Percentiles rank a stretch among this genome's conserved stretches.
phyloP scores from a whole-genome alignment of 2,888 invertebrate species.

The Dolichopus griseipennis region DNA sequence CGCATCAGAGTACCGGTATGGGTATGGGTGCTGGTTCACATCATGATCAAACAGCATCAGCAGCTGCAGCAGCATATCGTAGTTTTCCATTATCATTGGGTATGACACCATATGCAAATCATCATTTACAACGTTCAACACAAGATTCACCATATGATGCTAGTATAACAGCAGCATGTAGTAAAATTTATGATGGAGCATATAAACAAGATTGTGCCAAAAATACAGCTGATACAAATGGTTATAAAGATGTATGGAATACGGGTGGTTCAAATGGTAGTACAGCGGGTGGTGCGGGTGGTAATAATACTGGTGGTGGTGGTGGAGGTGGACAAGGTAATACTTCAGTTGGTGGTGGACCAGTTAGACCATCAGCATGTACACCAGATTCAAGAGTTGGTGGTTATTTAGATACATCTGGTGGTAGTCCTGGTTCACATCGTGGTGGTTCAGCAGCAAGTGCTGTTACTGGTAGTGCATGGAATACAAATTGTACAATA shows the following conservation, averaged over 20 bases:
- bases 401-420: constrained; percentile 69
- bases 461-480: constrained; percentile 53
- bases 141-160: constrained; percentile 90
- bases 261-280: constrained; percentile 42
- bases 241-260: constrained; percentile 58
- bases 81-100: constrained; percentile 79
- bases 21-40: constrained; percentile 57
- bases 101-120: constrained; percentile 78
- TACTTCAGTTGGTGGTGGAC: constrained; percentile 47
- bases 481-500: constrained; percentile 83
- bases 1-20: constrained; percentile 66
- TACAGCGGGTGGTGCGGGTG: constrained; percentile 49
- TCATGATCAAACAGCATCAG: constrained; percentile 60
- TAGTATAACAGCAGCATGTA: constrained; percentile 74
- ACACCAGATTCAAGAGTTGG: constrained; percentile 78
- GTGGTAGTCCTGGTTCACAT: constrained; percentile 58
- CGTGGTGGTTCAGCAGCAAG: constrained; percentile 57
- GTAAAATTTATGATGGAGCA: constrained; percentile 52
- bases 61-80: constrained; percentile 61
- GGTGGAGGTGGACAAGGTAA: constrained; percentile 42
- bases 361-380: constrained; percentile 77
- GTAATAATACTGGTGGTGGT: constrained; percentile 51
- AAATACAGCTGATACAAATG: constrained; percentile 47
- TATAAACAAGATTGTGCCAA: constrained; percentile 73
- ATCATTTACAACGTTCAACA: constrained; percentile 66